These are phyloP conservation scores for Desmodus rotundus DNA, from an alignment of 2,113 vertebrate genomes.

Conservation along the genomic window DNA sequence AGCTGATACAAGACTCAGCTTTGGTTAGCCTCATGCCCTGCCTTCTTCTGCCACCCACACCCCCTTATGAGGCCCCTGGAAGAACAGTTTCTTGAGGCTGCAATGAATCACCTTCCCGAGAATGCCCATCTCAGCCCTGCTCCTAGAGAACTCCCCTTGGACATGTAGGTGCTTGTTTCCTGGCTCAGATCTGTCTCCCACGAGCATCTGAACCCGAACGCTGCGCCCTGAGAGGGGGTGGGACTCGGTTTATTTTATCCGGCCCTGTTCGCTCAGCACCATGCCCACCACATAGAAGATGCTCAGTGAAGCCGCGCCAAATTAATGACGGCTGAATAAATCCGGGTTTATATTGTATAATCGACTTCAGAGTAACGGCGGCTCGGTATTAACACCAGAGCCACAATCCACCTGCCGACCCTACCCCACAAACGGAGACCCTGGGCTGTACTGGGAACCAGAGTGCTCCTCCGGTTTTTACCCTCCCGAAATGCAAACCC, in stretches of 20 bases:
- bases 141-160: background rate
- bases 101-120: background rate
- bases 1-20: background rate
- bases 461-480: background rate
- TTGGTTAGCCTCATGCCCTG: background rate
- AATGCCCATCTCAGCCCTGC: background rate
- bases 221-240: background rate
- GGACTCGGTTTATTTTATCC: background rate
- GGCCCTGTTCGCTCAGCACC: background rate
- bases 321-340: background rate
- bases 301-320: background rate
- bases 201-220: background rate
- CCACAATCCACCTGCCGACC: background rate
- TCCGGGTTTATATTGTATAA: background rate
- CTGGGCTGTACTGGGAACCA: background rate
- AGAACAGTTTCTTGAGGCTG: background rate
- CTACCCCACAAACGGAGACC: too few relatives aligned
- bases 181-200: background rate
- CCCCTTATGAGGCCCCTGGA: too few relatives aligned
- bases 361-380: background rate
- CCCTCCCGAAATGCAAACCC: constrained; percentile 29
- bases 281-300: background rate
- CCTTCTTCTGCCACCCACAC: accelerated
- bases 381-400: background rate
- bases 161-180: background rate